phyloP scores from a whole-genome alignment of 2,113 vertebrate species.

The Myiozetetes cayanensis region DNA sequence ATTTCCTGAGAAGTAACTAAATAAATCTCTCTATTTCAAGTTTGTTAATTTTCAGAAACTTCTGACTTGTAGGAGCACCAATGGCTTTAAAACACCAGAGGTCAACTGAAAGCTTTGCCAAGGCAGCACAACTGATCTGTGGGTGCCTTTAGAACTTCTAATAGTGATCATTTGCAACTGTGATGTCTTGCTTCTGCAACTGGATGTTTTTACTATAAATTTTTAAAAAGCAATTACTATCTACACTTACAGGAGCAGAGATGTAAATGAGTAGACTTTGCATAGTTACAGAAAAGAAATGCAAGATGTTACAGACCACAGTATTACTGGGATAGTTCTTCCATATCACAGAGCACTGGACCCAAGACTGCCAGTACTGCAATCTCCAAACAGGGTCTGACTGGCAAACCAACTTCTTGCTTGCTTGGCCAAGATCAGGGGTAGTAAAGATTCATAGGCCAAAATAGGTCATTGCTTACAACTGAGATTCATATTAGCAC shows the following conservation, averaged over 20 bases:
- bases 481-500: fast-evolving
- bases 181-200: not conserved
- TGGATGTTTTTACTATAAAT: not conserved
- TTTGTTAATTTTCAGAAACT: not conserved
- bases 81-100: not conserved
- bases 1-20: not conserved
- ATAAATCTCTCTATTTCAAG: not conserved
- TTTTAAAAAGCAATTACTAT: not conserved
- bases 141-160: not conserved
- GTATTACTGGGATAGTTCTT: not conserved
- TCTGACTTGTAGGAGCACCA: not conserved
- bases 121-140: not conserved
- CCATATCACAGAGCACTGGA: not conserved
- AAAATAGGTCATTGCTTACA: not conserved
- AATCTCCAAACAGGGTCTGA: not conserved
- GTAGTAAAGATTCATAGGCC: not conserved
- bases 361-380: not conserved
- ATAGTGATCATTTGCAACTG: not conserved
- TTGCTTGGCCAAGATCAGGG: not conserved
- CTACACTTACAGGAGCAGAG: not conserved
- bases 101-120: not conserved
- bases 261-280: not conserved
- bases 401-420: not conserved
- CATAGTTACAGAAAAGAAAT: not conserved
- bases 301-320: not conserved